Conservation (phyloP, 2,113 vertebrate species). For the Istiophorus platypterus region DNA sequence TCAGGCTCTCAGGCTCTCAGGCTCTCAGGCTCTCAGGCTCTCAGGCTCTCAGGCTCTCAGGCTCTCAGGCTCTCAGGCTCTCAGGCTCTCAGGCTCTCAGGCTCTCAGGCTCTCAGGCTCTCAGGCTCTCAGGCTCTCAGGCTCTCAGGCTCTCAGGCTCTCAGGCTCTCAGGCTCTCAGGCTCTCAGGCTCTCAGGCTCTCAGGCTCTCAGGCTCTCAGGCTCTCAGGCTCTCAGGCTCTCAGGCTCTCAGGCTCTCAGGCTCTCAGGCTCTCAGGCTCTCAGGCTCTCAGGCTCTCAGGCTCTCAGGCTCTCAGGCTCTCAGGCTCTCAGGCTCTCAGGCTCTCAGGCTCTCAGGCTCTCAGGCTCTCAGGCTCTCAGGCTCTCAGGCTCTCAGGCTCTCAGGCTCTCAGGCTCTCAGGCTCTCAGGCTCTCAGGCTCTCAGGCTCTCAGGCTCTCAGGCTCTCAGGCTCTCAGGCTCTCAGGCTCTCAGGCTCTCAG, state of each 20-base stretch:
- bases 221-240: constrained; percentile 29
- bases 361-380: constrained; percentile 55
- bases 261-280: constrained; percentile 51
- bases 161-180: constrained; percentile 44
- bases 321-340: constrained; percentile 44
- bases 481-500: constrained; percentile 44
- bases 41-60: constrained; percentile 55
- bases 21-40: constrained; percentile 35
- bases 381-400: constrained; percentile 29
- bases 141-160: constrained; percentile 44
- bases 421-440: constrained; percentile 51
- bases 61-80: constrained; percentile 29
- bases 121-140: constrained; percentile 40
- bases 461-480: constrained; percentile 44
- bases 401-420: constrained; percentile 38
- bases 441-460: constrained; percentile 40
- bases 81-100: constrained; percentile 38
- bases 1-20: constrained; percentile 44
- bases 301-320: constrained; percentile 44
- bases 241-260: constrained; percentile 38
- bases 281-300: constrained; percentile 40
- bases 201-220: constrained; percentile 55
- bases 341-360: constrained; percentile 35
- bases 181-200: constrained; percentile 35
- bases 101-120: constrained; percentile 51